These are phyloP conservation scores for Helogale parvula DNA, from an alignment of 2,113 vertebrate genomes.

Conservation along the genomic window DNA sequence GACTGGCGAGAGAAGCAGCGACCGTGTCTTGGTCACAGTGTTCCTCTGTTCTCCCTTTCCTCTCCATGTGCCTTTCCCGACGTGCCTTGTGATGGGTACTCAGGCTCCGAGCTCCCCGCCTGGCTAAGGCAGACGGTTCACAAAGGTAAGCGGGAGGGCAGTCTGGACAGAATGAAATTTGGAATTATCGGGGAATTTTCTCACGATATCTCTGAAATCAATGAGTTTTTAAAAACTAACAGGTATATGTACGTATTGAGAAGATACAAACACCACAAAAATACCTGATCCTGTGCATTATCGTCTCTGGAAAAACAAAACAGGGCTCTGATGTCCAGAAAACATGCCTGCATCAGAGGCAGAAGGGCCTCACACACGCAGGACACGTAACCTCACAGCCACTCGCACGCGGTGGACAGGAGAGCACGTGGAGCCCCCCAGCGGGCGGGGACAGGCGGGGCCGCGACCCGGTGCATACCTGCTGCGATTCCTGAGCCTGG, in stretches of 20 bases:
- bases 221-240: neutral
- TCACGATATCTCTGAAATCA: neutral
- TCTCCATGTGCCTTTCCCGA: neutral
- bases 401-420: fast-evolving
- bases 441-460: neutral
- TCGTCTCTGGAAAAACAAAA: neutral
- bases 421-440: neutral
- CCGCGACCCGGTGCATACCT: conserved; percentile 75
- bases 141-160: neutral
- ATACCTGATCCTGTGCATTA: neutral
- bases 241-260: neutral
- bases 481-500: conserved; percentile 80
- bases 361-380: neutral
- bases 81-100: neutral
- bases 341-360: neutral
- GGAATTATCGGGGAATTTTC: neutral
- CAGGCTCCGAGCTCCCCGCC: neutral
- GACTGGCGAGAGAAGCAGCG: neutral
- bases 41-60: neutral
- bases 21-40: neutral
- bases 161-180: neutral
- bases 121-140: neutral
- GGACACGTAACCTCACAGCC: neutral
- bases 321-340: neutral
- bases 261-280: neutral